Conservation (phyloP, 2,888 invertebrate genomes). For the Thecocarcelia acutangulata region DNA sequence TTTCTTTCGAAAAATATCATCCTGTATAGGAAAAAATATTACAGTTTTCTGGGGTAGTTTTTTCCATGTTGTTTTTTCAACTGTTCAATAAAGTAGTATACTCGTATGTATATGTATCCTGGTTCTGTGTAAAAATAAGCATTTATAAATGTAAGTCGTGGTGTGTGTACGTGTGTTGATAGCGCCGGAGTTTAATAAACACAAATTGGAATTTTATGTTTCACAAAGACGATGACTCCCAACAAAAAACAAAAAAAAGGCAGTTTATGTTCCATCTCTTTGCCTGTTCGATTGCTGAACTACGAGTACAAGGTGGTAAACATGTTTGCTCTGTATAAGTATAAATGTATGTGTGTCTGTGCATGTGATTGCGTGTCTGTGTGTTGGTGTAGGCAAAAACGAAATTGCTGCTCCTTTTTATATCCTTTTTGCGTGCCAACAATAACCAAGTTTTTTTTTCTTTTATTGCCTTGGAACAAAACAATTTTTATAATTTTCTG, state of each 20-base stretch:
- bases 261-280: neutral
- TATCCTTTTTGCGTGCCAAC: constrained; percentile 60
- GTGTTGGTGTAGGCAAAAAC: constrained; percentile 16
- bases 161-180: constrained; percentile 19
- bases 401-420: constrained; percentile 38
- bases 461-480: constrained; percentile 55
- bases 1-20: constrained; percentile 32
- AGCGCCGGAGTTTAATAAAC: constrained; percentile 61
- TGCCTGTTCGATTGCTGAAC: constrained; percentile 9
- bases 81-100: constrained; percentile 27
- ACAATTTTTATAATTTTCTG: constrained; percentile 62
- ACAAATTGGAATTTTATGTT: constrained; percentile 66
- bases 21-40: constrained; percentile 13
- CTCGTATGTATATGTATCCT: constrained; percentile 9
- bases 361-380: neutral
- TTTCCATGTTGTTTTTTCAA: constrained; percentile 33
- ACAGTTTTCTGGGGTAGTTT: constrained; percentile 48
- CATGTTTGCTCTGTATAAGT: neutral
- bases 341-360: neutral
- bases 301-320: constrained; percentile 25
- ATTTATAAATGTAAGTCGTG: neutral
- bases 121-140: neutral
- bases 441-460: constrained; percentile 38
- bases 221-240: constrained; percentile 37
- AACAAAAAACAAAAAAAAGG: constrained; percentile 6